Percentiles rank a stretch among this genome's conserved stretches.
These are phyloP conservation scores for Aphidius gifuensis DNA, from an alignment of 1,140 invertebrate species.

Conservation along the genomic window DNA sequence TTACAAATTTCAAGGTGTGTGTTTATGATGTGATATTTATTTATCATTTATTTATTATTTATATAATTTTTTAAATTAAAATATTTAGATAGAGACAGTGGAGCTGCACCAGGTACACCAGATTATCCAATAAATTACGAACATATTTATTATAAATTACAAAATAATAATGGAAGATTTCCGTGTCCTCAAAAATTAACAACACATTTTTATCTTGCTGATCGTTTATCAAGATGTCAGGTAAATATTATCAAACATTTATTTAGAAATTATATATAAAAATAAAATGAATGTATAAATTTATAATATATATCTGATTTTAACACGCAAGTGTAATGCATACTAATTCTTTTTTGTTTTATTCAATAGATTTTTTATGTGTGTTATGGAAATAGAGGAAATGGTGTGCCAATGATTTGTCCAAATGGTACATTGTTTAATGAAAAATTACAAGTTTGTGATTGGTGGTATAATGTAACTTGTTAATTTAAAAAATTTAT, in stretches of 20 bases:
- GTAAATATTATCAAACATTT: slow-evolving; percentile 19
- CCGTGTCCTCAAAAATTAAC: slow-evolving; percentile 20
- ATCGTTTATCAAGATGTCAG: slow-evolving; percentile 30
- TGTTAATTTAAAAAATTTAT: slow-evolving; percentile 29
- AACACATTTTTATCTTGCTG: slow-evolving; percentile 28
- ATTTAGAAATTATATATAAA: neutral
- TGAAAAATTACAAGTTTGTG: slow-evolving; percentile 50
- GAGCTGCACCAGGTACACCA: slow-evolving; percentile 35
- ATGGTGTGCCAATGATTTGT: slow-evolving; percentile 54
- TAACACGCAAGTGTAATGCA: too few relatives aligned
- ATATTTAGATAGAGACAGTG: slow-evolving; percentile 19
- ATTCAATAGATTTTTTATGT: slow-evolving; percentile 48
- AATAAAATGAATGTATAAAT: slow-evolving; percentile 1
- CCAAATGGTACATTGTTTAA: slow-evolving; percentile 57
- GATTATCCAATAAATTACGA: slow-evolving; percentile 38
- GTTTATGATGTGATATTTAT: too few relatives aligned
- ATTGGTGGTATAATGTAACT: slow-evolving; percentile 55
- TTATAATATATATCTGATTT: too few relatives aligned
- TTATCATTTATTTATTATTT: too few relatives aligned
- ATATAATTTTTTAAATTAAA: neutral
- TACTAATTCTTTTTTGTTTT: too few relatives aligned
- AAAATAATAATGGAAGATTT: slow-evolving; percentile 24
- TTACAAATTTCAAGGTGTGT: slow-evolving; percentile 14
- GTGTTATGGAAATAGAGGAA: slow-evolving; percentile 46
- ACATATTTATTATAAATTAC: slow-evolving; percentile 23